Evolutionary conservation across 2,113 vertebrate genomes (phyloP).

Genomic region (Bujurquina vittata): DNA sequence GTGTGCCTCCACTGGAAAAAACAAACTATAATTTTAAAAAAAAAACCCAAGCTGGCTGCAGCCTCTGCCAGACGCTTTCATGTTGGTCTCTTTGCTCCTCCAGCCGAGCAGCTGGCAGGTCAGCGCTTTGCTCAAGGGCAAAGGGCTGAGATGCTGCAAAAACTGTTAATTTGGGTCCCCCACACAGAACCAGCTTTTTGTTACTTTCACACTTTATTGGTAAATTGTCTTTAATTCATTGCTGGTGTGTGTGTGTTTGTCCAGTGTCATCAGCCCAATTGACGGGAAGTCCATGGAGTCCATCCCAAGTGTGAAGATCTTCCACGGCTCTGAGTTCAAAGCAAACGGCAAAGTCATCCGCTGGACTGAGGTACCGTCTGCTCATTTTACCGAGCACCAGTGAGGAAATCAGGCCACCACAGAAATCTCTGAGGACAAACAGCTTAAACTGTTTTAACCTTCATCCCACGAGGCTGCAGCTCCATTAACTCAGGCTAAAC

Average conservation of each 20-base stretch:
- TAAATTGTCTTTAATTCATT: neutral
- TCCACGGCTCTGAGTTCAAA: conserved; percentile 97
- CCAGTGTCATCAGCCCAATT: conserved; percentile 93
- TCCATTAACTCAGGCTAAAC: neutral
- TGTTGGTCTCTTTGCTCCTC: neutral
- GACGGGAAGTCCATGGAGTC: conserved; percentile 98
- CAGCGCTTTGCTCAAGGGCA: neutral
- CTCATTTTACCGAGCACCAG: neutral
- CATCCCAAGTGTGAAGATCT: conserved; percentile 96
- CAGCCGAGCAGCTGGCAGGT: conserved; percentile 3
- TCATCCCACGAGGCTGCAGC: neutral
- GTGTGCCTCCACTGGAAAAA: neutral
- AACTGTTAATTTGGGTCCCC: neutral
- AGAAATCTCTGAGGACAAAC: neutral
- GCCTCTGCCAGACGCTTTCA: neutral
- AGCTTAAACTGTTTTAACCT: neutral
- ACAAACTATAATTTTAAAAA: neutral
- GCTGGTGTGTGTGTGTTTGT: neutral
- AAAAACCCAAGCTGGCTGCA: neutral
- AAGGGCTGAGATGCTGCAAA: neutral
- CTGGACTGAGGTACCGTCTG: conserved; percentile 91
- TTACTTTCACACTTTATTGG: neutral
- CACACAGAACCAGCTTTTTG: neutral
- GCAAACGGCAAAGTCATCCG: conserved; percentile 97
- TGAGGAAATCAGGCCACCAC: neutral